Evolutionary conservation across 2,888 invertebrate genomes (phyloP).

Genomic region (Drosophila hawaiiensis): DNA sequence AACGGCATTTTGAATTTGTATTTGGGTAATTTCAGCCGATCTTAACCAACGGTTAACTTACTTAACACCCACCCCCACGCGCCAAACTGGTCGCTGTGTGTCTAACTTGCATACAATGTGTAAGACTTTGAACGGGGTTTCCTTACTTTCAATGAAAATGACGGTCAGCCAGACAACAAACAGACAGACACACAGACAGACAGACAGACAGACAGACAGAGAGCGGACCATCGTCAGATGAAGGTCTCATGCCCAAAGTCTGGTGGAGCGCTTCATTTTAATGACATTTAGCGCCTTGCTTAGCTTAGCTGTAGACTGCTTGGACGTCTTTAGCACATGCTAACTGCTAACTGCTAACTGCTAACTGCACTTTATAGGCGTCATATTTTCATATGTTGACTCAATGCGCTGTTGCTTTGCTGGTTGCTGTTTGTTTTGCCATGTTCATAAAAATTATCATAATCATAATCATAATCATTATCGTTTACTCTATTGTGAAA

Average conservation of each 20-base stretch:
- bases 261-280: constrained; percentile 45
- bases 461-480: constrained; percentile 66
- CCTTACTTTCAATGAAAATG: constrained; percentile 9
- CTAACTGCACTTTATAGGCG: constrained; percentile 71
- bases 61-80: constrained; percentile 42
- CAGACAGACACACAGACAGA: constrained; percentile 14
- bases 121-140: constrained; percentile 14
- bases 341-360: constrained; percentile 69
- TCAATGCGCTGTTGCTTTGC: constrained; percentile 15
- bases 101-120: constrained; percentile 5
- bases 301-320: constrained; percentile 66
- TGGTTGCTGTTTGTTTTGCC: constrained; percentile 30
- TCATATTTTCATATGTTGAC: constrained; percentile 51
- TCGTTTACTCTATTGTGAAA: constrained; percentile 60
- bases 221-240: not conserved
- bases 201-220: constrained; percentile 8
- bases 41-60: constrained; percentile 40
- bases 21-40: constrained; percentile 39
- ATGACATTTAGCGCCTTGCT: constrained; percentile 70
- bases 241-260: constrained; percentile 11
- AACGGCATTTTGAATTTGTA: constrained; percentile 37
- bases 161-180: constrained; percentile 6
- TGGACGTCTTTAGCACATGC: constrained; percentile 67
- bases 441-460: constrained; percentile 68
- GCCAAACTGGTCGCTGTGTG: constrained; percentile 3